Evolutionary conservation across 2,113 vertebrate genomes (phyloP).

Genomic region (Ictalurus punctatus): DNA sequence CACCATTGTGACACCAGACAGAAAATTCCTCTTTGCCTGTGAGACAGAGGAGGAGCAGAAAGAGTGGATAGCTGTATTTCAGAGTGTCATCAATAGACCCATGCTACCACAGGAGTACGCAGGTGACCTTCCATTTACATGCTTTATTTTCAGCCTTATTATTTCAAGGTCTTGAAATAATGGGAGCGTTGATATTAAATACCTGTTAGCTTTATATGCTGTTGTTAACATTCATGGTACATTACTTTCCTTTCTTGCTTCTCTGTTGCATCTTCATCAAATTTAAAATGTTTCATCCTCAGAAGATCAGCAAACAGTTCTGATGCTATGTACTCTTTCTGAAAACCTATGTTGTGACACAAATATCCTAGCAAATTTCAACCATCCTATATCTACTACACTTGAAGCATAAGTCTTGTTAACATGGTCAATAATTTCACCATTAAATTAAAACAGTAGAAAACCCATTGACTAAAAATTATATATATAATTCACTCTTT

Average conservation of each 20-base stretch:
- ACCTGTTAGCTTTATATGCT: background rate
- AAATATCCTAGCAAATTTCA: background rate
- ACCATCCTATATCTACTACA: background rate
- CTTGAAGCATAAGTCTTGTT: background rate
- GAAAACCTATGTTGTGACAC: background rate
- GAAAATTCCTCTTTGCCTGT: conserved; percentile 93
- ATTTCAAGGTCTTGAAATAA: background rate
- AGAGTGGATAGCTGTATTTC: conserved; percentile 89
- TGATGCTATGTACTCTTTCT: background rate
- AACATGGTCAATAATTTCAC: background rate
- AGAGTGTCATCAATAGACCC: conserved; percentile 89
- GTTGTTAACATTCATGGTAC: background rate
- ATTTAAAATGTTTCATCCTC: background rate
- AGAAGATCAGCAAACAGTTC: background rate
- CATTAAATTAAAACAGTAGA: background rate
- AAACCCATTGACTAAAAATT: background rate
- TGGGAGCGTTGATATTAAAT: background rate
- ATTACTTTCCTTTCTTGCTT: background rate
- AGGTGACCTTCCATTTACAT: conserved; percentile 69
- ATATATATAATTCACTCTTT: background rate
- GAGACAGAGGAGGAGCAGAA: conserved; percentile 87
- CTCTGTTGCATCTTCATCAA: background rate
- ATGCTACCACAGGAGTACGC: conserved; percentile 98
- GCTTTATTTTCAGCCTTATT: background rate
- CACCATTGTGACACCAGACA: conserved; percentile 92